Evolutionary conservation across 2,113 vertebrate genomes (phyloP).

Genomic region (Morone saxatilis): DNA sequence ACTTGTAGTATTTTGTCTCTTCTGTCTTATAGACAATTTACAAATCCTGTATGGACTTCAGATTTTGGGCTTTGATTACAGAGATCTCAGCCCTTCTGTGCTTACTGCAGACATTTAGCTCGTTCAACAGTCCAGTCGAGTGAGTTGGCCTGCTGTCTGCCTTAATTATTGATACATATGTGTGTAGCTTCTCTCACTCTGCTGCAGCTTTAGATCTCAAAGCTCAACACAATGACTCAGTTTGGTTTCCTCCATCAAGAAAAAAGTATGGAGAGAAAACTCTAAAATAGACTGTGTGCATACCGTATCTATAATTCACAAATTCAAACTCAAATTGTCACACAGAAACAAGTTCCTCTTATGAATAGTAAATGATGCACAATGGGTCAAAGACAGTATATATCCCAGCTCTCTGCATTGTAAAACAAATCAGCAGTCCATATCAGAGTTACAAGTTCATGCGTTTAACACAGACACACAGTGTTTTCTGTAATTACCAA

Average conservation of each 20-base stretch:
- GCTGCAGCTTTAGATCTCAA: constrained; percentile 28
- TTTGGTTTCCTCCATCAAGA: not conserved
- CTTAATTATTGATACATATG: constrained; percentile 47
- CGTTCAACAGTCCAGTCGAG: constrained; percentile 1
- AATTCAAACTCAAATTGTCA: constrained; percentile 9
- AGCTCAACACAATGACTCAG: not conserved
- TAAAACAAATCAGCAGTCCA: constrained; percentile 14
- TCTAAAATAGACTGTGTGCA: constrained; percentile 47
- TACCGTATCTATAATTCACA: constrained; percentile 64
- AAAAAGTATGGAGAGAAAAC: constrained; percentile 13
- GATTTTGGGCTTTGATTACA: not conserved
- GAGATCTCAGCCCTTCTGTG: not conserved
- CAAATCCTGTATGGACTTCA: not conserved
- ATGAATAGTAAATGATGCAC: constrained; percentile 52
- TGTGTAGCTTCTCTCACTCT: constrained; percentile 24
- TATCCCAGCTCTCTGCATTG: not conserved
- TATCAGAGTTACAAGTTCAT: not conserved
- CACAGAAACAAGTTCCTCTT: constrained; percentile 40
- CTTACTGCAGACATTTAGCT: constrained; percentile 20
- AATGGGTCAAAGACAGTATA: constrained; percentile 1
- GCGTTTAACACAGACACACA: not conserved
- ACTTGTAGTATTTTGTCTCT: not conserved
- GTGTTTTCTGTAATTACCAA: constrained; percentile 84
- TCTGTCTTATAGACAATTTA: not conserved
- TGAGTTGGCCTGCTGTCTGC: not conserved